Percentiles rank a stretch among this genome's conserved stretches.
These are phyloP conservation scores for Ferrisia virgata DNA, from an alignment of 2,888 invertebrate species.

Conservation along the genomic window DNA sequence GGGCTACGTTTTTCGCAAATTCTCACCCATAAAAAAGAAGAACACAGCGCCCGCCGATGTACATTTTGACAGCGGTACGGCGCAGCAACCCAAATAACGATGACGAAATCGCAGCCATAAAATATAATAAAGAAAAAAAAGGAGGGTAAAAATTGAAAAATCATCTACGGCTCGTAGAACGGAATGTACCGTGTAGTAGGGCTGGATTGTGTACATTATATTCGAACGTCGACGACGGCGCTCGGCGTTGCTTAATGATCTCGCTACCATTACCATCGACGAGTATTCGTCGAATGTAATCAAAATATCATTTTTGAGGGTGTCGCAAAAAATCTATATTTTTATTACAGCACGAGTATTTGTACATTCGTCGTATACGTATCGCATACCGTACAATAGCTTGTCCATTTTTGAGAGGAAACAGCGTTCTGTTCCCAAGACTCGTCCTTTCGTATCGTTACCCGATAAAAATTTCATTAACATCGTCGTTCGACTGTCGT, in stretches of 20 bases:
- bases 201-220: not conserved
- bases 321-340: not conserved
- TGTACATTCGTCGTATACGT: too few species aligned
- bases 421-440: not conserved
- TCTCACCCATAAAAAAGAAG: not conserved
- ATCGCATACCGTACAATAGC: not conserved
- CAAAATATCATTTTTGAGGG: not conserved
- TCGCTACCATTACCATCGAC: not conserved
- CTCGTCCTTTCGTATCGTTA: not conserved
- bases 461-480: not conserved
- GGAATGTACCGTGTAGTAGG: not conserved
- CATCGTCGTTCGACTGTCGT: not conserved
- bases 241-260: slow-evolving; percentile 9
- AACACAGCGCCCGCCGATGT: not conserved
- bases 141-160: slow-evolving; percentile 7
- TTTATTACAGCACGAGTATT: not conserved
- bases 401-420: not conserved
- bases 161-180: not conserved
- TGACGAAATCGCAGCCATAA: not conserved
- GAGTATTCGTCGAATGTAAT: not conserved
- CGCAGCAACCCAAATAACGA: not conserved
- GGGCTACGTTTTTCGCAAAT: not conserved
- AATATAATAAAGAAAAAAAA: not conserved
- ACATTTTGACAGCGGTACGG: not conserved
- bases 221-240: too few species aligned